Evolutionary conservation across 2,888 invertebrate genomes (phyloP), one percentile per base, ranked within the genome.

Genomic region (Ormyrus rosae): DNA sequence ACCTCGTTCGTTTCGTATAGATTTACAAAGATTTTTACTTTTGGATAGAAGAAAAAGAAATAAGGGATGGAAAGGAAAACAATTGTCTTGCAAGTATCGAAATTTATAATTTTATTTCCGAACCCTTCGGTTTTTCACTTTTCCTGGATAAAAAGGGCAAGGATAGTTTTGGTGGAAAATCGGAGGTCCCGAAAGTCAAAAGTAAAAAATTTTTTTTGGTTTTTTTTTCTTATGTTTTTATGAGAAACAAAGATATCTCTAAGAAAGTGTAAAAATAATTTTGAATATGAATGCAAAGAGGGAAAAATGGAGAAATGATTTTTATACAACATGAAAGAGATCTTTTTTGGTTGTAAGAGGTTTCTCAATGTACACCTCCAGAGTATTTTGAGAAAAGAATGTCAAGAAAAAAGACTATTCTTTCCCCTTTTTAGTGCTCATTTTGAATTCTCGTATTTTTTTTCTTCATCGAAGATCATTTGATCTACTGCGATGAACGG

Each of bases 401-500:
- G 53, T 53, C 61, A 50, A 48, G 72, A 72, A 72, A 61, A 71
- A 63, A 48, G n/a, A n/a, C 4, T 34, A 5, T 81, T 64, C 34
- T 45, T 64, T 69, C 53, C 64, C 64, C 55, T 56, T 34, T 63
- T 71, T 55, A 34, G 58, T 78, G 67, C 69, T 19, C 60, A 60
- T 72, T 55, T 60, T 48, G 46, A 55, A 71, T 76, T 51, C 55
- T 67, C 9, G 50, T 69, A 63, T 9, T 61, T 56, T n/a, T 19
- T 51, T 69, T 61, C n/a, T 80, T 67, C 48, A 48, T 48, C 34
- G 56, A 74, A 67, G 67, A 70, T 75, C 58, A 78, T 70, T 64
- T 60, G 72, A 75, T 70, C 82, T 83, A 69, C 81, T 81, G 83
- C 81, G 81, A 80, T 67, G 76, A 77, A 70, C 10, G 64, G 60